Evolutionary conservation across 2,113 vertebrate genomes (phyloP), one percentile per base, ranked within the genome.

Genomic region (Bombycilla garrulus): DNA sequence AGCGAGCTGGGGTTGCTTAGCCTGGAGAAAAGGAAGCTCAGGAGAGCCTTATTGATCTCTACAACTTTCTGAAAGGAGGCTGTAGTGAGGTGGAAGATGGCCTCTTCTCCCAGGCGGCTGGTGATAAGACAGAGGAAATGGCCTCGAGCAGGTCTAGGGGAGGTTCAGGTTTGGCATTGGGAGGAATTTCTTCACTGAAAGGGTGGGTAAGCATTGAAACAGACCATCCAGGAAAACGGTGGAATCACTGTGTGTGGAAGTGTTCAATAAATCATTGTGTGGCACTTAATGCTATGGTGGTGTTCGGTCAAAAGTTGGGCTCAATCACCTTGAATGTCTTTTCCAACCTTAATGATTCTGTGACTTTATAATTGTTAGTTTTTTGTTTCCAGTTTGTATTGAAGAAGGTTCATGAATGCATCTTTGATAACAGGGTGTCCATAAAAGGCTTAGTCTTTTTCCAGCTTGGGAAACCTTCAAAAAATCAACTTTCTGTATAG

Each of bases 101-200:
- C 20, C 25, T 61, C 29, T 35, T 61, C 35, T 40, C n/a, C n/a
- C 62, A 61, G 21, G 25, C 29, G 54, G 9, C n/a, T 53, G 5
- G 13, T 11, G 28, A 47, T 24, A 53, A 45, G 19, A n/a, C 23
- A 40, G 38, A 81, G 38, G 9, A 74, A 74, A 61, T 7, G 11
- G 25, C 40, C 17, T 47, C 61, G 40, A 42, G 29, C 7, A 42
- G 54, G 17, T 35, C n/a, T 13, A 53, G 11, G 12, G 6, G 15
- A 33, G 10, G 25, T 69, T 76, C 54, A 61, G 5, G 5, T 14
- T 33, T 40, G 62, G 54, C 8, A 8, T 4, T 0, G 0, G 12
- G 40, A 82, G 31, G 15, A 42, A 31, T 69, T 69, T 82, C 21
- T 48, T 42, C 40, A 13, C 35, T 31, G n/a, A 23, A 54, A 40